Percentiles rank a stretch among this genome's conserved stretches.
These are phyloP conservation scores for Eupeodes latifasciatus DNA, from an alignment of 2,888 invertebrate genomes.

Conservation along the genomic window DNA sequence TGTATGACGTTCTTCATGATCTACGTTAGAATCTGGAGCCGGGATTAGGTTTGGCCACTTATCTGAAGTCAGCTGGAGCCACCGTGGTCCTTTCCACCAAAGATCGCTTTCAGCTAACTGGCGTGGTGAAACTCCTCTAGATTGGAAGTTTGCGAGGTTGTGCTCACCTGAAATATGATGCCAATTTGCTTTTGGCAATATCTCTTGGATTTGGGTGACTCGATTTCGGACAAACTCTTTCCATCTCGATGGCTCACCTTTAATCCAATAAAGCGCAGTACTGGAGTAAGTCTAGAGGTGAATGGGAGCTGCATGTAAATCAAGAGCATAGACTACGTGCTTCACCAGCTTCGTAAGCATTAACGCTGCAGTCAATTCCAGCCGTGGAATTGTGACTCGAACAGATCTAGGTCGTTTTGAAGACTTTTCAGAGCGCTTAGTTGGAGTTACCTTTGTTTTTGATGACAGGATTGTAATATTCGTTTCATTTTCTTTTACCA, in stretches of 20 bases:
- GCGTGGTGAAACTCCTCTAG: slow-evolving; percentile 17
- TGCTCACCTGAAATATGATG: slow-evolving; percentile 24
- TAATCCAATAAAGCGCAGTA: slow-evolving; percentile 39
- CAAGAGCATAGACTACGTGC: too few relatives aligned
- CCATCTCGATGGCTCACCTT: slow-evolving; percentile 27
- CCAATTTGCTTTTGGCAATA: slow-evolving; percentile 44
- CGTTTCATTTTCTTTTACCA: too few relatives aligned
- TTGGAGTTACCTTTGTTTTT: too few relatives aligned
- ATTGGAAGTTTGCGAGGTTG: slow-evolving; percentile 28
- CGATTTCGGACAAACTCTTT: slow-evolving; percentile 55
- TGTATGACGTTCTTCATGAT: slow-evolving; percentile 32
- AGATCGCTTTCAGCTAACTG: slow-evolving; percentile 20
- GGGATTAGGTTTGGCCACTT: slow-evolving; percentile 14
- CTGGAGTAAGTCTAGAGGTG: slow-evolving; percentile 50
- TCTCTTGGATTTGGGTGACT: slow-evolving; percentile 16
- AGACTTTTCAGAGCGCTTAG: too few relatives aligned
- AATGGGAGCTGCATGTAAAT: background rate
- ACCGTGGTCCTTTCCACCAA: slow-evolving; percentile 40
- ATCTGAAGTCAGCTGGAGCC: background rate
- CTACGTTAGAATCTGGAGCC: background rate
- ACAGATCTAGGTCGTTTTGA: too few relatives aligned
- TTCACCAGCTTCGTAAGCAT: too few relatives aligned
- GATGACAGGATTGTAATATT: too few relatives aligned
- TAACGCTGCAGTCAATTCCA: too few relatives aligned
- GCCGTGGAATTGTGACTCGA: too few relatives aligned